Evolutionary conservation across 2,888 invertebrate genomes (phyloP), one percentile per base, ranked within the genome.

Genomic region (Nezara viridula): DNA sequence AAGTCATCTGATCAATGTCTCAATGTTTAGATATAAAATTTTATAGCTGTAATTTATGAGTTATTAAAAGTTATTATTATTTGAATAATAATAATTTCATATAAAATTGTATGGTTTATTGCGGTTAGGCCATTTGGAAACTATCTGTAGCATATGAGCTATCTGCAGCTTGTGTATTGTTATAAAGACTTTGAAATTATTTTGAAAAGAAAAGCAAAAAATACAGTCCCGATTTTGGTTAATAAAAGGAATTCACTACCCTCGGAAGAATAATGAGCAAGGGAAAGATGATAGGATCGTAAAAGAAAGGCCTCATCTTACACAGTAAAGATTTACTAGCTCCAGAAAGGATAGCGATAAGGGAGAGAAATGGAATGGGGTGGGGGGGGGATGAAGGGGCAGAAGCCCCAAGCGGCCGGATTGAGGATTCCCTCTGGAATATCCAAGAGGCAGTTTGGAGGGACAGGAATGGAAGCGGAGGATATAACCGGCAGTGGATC

Each of bases 401-500:
- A 32, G 37, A 12, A 14, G 10, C 73, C 77, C 81, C 32, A 44
- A 44, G 81, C 44, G 44, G 4, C 81, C 12, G 14, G 7, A 81
- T 81, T 44, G 16, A 2, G 40, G 44, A 47, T 40, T 81, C 81
- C 81, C 44, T 44, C 81, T 21, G 81, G 44, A 81, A 81, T 44
- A 81, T 81, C 81, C 44, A n/a, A 37, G 81, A 81, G 81, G 44
- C 66, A 37, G 66, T 73, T 73, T 73, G 66, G 32, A 66, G 32
- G 44, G 81, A 81, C 44, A n/a, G 81, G 2, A 81, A 81, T 81
- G 81, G 81, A 24, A 81, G 44, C 40, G 81, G 81, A 81, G 81
- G 81, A 47, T 81, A 81, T 81, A 81, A 81, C 81, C n/a, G 44
- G n/a, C 44, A 60, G 86, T 24, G 86, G 49, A 86, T 86, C 55